phyloP scores from a whole-genome alignment of 2,888 invertebrate species.

The Notocelia uddmanniana region DNA sequence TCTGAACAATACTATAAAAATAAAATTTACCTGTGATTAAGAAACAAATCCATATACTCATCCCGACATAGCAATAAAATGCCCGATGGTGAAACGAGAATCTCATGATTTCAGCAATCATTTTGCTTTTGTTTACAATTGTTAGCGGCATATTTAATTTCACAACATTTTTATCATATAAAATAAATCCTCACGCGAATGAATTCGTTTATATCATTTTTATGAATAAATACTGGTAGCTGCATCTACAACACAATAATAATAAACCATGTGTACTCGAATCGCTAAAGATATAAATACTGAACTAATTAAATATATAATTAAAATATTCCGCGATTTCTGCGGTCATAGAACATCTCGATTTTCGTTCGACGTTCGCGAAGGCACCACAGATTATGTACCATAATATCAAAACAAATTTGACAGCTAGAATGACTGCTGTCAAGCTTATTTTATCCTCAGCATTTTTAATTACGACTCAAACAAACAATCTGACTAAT shows the following conservation, averaged over 20 bases:
- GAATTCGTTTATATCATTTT: background rate
- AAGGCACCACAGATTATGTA: constrained; percentile 22
- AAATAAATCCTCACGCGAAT: background rate
- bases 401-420: constrained; percentile 15
- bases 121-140: constrained; percentile 51
- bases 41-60: constrained; percentile 93
- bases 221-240: background rate
- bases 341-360: background rate
- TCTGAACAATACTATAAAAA: background rate
- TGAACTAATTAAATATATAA: background rate
- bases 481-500: too few relatives aligned
- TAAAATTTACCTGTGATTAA: constrained; percentile 89
- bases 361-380: background rate
- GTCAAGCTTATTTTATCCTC: background rate
- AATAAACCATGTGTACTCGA: background rate
- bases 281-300: background rate
- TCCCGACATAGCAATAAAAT: constrained; percentile 92
- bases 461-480: background rate
- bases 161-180: background rate
- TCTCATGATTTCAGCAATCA: constrained; percentile 75
- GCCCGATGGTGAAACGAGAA: constrained; percentile 89
- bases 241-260: background rate
- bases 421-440: constrained; percentile 8
- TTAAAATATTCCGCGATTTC: constrained; percentile 6
- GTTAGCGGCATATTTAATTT: constrained; percentile 39